A percentile compares a stretch with the other conserved stretches of the same genome.
These are phyloP conservation scores for Crossocerus cetratus DNA, from an alignment of 2,888 invertebrate species.

Conservation along the genomic window DNA sequence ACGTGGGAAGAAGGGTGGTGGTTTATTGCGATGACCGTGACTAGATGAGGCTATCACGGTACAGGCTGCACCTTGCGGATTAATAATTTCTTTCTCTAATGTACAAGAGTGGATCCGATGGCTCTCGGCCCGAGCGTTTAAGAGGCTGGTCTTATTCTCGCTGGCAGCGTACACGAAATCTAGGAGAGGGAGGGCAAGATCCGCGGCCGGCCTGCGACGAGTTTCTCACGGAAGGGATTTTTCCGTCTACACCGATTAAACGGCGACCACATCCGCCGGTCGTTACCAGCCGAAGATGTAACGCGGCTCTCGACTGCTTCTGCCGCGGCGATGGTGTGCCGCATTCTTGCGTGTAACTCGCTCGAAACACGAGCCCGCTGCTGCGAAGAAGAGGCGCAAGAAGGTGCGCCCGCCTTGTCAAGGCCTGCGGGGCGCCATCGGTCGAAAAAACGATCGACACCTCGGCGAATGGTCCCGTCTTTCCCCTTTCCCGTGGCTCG, in stretches of 20 bases:
- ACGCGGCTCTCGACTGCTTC: constrained; percentile 42
- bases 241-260: constrained; percentile 73
- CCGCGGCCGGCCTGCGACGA: neutral
- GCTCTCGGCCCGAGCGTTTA: too few relatives aligned
- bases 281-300: constrained; percentile 67
- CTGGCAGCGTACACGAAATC: too few relatives aligned
- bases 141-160: too few relatives aligned
- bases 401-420: constrained; percentile 65
- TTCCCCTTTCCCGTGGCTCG: neutral
- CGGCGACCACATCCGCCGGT: constrained; percentile 75
- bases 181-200: neutral
- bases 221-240: constrained; percentile 76
- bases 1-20: too few relatives aligned
- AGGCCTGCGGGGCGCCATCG: constrained; percentile 67
- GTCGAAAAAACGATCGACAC: constrained; percentile 54
- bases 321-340: constrained; percentile 51
- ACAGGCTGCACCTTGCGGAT: too few relatives aligned
- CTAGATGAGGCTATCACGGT: too few relatives aligned
- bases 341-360: constrained; percentile 72
- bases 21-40: too few relatives aligned
- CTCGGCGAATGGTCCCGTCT: constrained; percentile 10
- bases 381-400: constrained; percentile 52
- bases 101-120: too few relatives aligned
- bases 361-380: constrained; percentile 56
- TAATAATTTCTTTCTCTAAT: too few relatives aligned